These are phyloP conservation scores for Dromius quadrimaculatus DNA, from an alignment of 2,888 invertebrate genomes.

Conservation along the genomic window DNA sequence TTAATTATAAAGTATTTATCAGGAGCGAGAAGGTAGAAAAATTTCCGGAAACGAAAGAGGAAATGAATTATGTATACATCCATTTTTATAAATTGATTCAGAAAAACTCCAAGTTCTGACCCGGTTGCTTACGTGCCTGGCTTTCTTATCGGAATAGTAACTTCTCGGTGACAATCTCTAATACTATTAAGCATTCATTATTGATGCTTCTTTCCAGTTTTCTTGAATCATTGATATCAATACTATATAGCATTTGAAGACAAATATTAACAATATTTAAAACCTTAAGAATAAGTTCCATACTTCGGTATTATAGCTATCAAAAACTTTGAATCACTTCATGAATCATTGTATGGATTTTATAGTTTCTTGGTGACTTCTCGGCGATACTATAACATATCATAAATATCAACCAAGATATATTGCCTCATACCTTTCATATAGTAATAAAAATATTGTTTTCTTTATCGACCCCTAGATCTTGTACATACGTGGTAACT, in stretches of 20 bases:
- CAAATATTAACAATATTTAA: too few species aligned
- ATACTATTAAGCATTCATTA: too few species aligned
- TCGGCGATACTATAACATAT: not conserved
- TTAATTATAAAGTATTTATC: conserved; percentile 48
- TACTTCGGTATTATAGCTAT: too few species aligned
- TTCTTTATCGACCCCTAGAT: too few species aligned
- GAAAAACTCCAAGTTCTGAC: conserved; percentile 2
- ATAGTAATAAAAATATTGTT: too few species aligned
- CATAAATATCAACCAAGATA: not conserved
- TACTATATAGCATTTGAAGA: too few species aligned
- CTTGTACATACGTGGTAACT: too few species aligned
- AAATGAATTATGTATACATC: conserved; percentile 39
- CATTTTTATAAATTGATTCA: conserved; percentile 46
- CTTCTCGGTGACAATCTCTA: not conserved
- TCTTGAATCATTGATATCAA: not conserved
- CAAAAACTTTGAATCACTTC: not conserved
- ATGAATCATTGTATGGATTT: not conserved
- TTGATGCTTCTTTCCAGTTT: not conserved
- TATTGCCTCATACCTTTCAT: too few species aligned
- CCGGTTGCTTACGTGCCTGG: not conserved
- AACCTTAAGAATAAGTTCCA: not conserved
- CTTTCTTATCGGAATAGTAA: too few species aligned
- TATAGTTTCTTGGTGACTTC: not conserved
- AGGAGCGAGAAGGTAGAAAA: conserved; percentile 26
- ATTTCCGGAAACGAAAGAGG: conserved; percentile 22